A percentile compares a stretch with the other conserved stretches of the same genome.
Evolutionary conservation across 92 coral and sea anemone species (phyloP).

Genomic region (Micromussa lordhowensis): DNA sequence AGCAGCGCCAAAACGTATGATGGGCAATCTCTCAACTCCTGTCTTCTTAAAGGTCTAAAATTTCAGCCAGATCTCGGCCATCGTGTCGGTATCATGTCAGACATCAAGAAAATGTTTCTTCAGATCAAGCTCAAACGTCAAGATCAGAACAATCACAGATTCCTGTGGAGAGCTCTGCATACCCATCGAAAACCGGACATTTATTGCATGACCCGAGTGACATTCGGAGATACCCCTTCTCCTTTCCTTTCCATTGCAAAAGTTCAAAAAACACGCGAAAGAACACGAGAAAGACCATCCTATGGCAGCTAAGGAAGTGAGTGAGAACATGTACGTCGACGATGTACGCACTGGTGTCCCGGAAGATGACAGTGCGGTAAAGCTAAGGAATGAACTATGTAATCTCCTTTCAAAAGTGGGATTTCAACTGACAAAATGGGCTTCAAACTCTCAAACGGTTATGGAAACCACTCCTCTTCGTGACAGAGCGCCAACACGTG

Average conservation of each 20-base stretch:
- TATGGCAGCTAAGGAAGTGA: conserved; percentile 30
- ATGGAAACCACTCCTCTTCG: background rate
- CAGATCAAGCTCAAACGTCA: conserved; percentile 23
- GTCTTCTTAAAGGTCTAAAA: conserved; percentile 26
- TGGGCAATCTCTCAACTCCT: conserved; percentile 26
- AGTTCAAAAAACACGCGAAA: conserved; percentile 8
- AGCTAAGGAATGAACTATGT: conserved; percentile 24
- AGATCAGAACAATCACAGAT: conserved; percentile 38
- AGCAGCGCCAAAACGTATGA: background rate
- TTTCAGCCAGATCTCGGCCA: conserved; percentile 19
- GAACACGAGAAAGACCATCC: conserved; percentile 24
- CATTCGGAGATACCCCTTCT: conserved; percentile 29
- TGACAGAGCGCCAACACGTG: no score
- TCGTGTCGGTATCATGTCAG: conserved; percentile 20
- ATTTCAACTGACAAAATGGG: conserved; percentile 28
- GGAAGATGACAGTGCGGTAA: conserved; percentile 27
- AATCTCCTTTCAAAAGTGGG: no score
- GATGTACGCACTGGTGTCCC: conserved; percentile 23
- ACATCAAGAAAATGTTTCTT: conserved; percentile 32
- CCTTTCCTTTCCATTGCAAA: conserved; percentile 48
- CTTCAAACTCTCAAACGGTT: conserved; percentile 16
- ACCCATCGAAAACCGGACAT: background rate
- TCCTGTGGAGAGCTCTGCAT: background rate
- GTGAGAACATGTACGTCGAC: conserved; percentile 39
- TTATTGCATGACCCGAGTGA: conserved; percentile 40